phyloP scores from a whole-genome alignment of 2,888 invertebrate species.

The Pardosa pseudoannulata region DNA sequence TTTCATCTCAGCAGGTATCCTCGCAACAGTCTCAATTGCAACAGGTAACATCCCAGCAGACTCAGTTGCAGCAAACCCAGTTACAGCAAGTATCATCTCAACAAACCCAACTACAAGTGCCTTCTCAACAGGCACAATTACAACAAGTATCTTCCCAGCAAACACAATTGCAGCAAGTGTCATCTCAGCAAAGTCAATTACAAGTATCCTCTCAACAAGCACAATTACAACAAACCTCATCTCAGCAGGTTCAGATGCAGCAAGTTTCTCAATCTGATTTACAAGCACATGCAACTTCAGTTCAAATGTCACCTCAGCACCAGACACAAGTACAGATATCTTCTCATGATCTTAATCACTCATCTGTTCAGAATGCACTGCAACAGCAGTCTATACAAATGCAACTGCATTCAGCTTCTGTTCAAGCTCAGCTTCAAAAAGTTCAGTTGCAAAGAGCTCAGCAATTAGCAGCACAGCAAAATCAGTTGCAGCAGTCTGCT shows the following conservation, averaged over 20 bases:
- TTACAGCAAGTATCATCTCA: slow-evolving; percentile 4
- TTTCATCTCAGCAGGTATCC: too few species aligned
- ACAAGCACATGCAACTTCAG: not conserved
- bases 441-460: slow-evolving; percentile 36
- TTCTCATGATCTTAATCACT: slow-evolving; percentile 40
- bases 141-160: slow-evolving; percentile 21
- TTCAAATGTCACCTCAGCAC: slow-evolving; percentile 25
- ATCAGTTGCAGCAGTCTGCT: slow-evolving; percentile 40
- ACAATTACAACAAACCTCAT: slow-evolving; percentile 46
- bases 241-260: slow-evolving; percentile 35
- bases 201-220: not conserved
- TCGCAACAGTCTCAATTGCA: slow-evolving; percentile 24
- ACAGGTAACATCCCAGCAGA: slow-evolving; percentile 18
- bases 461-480: slow-evolving; percentile 22
- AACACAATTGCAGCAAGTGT: slow-evolving; percentile 8
- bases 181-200: slow-evolving; percentile 5
- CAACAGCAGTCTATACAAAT: slow-evolving; percentile 53
- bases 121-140: slow-evolving; percentile 38
- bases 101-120: slow-evolving; percentile 29
- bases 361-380: slow-evolving; percentile 24
- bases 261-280: slow-evolving; percentile 19
- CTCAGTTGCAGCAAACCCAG: slow-evolving; percentile 21
- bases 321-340: not conserved
- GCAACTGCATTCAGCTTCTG: slow-evolving; percentile 47
- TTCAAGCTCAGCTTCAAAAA: slow-evolving; percentile 41